Conservation (phyloP, 2,113 vertebrate genomes). For the Dipodomys stephensi region DNA sequence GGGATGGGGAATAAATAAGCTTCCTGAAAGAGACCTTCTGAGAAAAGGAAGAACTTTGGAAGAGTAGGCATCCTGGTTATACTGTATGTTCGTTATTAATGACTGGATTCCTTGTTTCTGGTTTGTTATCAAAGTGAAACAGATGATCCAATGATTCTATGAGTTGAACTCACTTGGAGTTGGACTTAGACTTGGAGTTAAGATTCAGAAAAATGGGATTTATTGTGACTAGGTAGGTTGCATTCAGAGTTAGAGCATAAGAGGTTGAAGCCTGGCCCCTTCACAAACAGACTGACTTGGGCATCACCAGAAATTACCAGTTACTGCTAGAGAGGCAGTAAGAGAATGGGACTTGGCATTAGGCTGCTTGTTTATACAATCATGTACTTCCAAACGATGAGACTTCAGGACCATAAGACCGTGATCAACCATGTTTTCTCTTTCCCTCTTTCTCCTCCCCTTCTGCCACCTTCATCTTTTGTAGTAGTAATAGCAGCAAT, state of each 20-base stretch:
- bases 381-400: background rate
- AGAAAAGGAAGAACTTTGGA: background rate
- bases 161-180: background rate
- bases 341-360: background rate
- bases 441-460: background rate
- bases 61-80: background rate
- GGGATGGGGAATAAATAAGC: background rate
- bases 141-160: background rate
- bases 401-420: background rate
- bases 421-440: background rate
- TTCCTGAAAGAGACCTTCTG: background rate
- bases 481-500: background rate
- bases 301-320: background rate
- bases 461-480: background rate
- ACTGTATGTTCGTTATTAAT: background rate
- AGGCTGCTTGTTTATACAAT: background rate
- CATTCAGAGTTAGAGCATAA: background rate
- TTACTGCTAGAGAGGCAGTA: background rate
- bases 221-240: background rate
- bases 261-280: background rate
- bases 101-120: background rate
- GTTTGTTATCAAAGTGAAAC: slow-evolving; percentile 6
- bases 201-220: background rate
- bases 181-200: background rate
- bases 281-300: background rate